Percentiles rank a stretch among this genome's conserved stretches.
These are phyloP conservation scores for Plebejus melissa DNA, from an alignment of 2,888 invertebrate genomes.

Conservation along the genomic window DNA sequence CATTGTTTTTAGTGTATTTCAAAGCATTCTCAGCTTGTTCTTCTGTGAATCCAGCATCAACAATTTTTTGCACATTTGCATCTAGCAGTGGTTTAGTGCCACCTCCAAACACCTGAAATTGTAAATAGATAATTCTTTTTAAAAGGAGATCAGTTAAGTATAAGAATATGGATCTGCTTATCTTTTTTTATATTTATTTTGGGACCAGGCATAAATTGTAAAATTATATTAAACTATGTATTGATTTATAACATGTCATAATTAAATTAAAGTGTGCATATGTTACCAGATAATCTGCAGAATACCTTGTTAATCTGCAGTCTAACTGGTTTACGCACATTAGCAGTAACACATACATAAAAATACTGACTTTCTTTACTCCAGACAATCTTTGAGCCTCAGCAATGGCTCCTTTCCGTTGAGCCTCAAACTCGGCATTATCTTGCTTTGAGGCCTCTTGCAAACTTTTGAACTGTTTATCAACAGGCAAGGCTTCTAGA, in stretches of 20 bases:
- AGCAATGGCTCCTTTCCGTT: conserved; percentile 92
- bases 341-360: not conserved
- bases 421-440: conserved; percentile 92
- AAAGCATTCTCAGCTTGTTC: conserved; percentile 88
- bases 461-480: conserved; percentile 85
- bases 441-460: conserved; percentile 82
- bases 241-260: no score
- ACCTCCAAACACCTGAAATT: conserved; percentile 78
- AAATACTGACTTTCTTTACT: conserved; percentile 70
- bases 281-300: no score
- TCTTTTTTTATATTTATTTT: not conserved
- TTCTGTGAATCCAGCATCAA: conserved; percentile 87
- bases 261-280: no score
- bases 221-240: no score
- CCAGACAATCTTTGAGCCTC: conserved; percentile 85
- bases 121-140: not conserved
- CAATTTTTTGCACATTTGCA: conserved; percentile 87
- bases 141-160: no score
- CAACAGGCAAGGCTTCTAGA: conserved; percentile 79
- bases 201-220: no score
- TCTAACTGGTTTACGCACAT: no score
- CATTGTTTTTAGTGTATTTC: conserved; percentile 84
- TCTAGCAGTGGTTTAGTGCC: conserved; percentile 84
- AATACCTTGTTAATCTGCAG: no score
- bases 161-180: not conserved